Evolutionary conservation across 2,113 vertebrate genomes (phyloP), one percentile per base, ranked within the genome.

Genomic region (Notothenia coriiceps): DNA sequence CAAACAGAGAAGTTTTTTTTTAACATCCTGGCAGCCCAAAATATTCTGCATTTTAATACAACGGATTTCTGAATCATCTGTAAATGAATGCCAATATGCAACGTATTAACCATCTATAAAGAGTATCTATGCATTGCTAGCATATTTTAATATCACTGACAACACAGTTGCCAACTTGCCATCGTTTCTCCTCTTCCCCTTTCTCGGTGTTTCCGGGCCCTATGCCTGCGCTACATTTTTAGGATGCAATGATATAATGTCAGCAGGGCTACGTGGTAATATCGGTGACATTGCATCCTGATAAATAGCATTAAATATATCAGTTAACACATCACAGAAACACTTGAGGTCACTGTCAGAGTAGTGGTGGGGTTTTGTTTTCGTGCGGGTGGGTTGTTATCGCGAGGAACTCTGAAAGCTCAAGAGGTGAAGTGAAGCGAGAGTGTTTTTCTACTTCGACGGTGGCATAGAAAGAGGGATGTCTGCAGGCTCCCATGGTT

Each of bases 371-470:
- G 35, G 25, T 29, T 82, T 56, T 56, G 43, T 74, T 68, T 55
- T 35, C 61, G 61, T 71, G 76, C 74, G 65, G 25, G 51, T 80
- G 77, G 66, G 72, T 84, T 89, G 89, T 91, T 93, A 91, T 93
- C 90, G 93, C 89, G 92, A 93, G 88, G 92, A 91, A 77, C 86
- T 84, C 83, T 84, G 86, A 83, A 83, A 90, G 77, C 89, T 91
- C 65, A 80, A 68, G 91, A 83, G 84, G 88, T 90, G 84, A 92
- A 87, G 77, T 82, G 83, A 85, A 89, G 86, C 88, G 85, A 82
- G 86, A 77, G 80, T 83, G 71, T 88, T 85, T 80, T 86, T 84
- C 40, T 87, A 74, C 88, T 65, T 86, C 91, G 91, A 90, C 75
- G 86, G 73, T 72, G 85, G 83, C 86, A 72, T 6, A 74, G 84